Evolutionary conservation across 2,113 vertebrate species (phyloP), one percentile per base, ranked within the genome.

Genomic region (Xiphias gladius): DNA sequence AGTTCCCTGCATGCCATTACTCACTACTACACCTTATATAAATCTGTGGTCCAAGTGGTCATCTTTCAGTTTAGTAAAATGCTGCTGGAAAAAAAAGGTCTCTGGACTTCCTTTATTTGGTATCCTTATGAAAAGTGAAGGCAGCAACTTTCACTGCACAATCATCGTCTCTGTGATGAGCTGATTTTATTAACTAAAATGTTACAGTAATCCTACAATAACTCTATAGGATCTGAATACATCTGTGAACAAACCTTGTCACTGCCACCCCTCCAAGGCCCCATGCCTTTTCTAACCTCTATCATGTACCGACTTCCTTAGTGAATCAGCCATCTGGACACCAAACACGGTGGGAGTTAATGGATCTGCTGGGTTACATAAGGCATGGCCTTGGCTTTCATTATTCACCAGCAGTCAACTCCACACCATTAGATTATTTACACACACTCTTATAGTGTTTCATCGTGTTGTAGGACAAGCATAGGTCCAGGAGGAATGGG

Each of bases 301-400:
- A 32, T 83, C 30, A 48, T 78, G 63, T 48, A 14, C 77, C 20
- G 11, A 76, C 70, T 80, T 80, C 79, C 88, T 78, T 71, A 61
- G 81, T 74, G 6, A 89, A 80, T 83, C 46, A 79, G 88, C 91
- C 91, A 93, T 93, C 92, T 93, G 92, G 84, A 89, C 84, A 73
- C 71, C 78, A 80, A 89, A 86, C 90, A 82, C 81, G 78, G 83
- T 54, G 70, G 82, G 41, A 84, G 77, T 68, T 82, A 84, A 89
- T 77, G 79, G 88, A 79, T 91, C 82, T 72, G 73, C 83, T 48
- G 67, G 24, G 71, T 94, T 95, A 91, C 90, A 66, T 90, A 95
- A 94, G 30, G 39, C 6, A 12, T 0, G 67, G 88, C 72, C 82
- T 62, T 17, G 4, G 76, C 76, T 68, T 86, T 86, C 76, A 91